Evolutionary conservation across 2,888 invertebrate genomes (phyloP), one percentile per base, ranked within the genome.

Genomic region (Lumbricus terrestris): DNA sequence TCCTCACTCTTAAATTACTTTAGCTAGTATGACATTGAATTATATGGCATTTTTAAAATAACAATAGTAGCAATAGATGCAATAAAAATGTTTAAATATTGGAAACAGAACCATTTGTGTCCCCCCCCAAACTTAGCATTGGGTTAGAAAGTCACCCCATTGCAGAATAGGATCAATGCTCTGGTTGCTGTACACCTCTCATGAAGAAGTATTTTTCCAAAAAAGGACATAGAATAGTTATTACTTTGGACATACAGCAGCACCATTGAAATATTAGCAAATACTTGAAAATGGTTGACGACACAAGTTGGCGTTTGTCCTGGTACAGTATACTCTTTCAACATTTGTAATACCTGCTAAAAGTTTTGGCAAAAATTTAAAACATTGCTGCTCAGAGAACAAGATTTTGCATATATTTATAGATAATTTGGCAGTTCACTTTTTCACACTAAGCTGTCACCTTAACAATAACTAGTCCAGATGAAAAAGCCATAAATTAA

Each of bases 331-430:
- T 69, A 69, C 29, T 69, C 8, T 69, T 54, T 54, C 2, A 42
- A 29, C 29, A 29, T 54, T 29, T 23, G 23, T 54, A 29, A 54
- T 47, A 18, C 16, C 47, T 18, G 18, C 47, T 47, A 47, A 47
- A 47, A 47, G 47, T 23, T 47, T 8, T 47, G 47, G 20, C 23
- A 20, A n/a, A 54, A 69, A 69, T 29, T 69, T 69, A 69, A 69
- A 69, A 69, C 29, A 69, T n/a, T 69, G 69, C n/a, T 69, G 54
- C 69, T 69, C 29, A 29, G 69, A n/a, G n/a, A 69, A 69, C n/a
- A n/a, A 69, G 69, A 69, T n/a, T 69, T n/a, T 69, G 69, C 69
- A 69, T n/a, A 69, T 69, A 69, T 69, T 69, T 69, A 69, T 69
- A n/a, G 69, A 69, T 69, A 69, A 69, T 69, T 69, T 69, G 69